phyloP scores from a whole-genome alignment of 1,140 invertebrate genomes.

The Drusus annulatus region DNA sequence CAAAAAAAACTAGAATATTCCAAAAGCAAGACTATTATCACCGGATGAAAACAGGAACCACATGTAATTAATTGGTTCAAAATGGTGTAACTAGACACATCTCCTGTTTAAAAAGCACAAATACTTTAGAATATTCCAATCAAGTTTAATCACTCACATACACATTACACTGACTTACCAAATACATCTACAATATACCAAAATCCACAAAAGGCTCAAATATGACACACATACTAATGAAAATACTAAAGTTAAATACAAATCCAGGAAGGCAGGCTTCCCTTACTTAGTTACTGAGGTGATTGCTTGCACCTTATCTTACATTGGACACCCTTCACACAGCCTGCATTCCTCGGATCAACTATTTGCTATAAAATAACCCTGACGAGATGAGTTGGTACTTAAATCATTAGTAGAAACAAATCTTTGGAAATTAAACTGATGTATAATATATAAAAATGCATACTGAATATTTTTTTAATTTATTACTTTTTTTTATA shows the following conservation, averaged over 20 bases:
- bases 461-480: slow-evolving; percentile 57
- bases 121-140: slow-evolving; percentile 57
- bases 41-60: slow-evolving; percentile 23
- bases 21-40: slow-evolving; percentile 43
- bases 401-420: slow-evolving; percentile 57
- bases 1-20: slow-evolving; percentile 37
- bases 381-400: slow-evolving; percentile 57
- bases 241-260: slow-evolving; percentile 57
- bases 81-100: slow-evolving; percentile 25
- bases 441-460: slow-evolving; percentile 58
- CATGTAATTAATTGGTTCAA: not conserved
- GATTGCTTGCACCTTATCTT: too few relatives aligned
- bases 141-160: slow-evolving; percentile 26
- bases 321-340: too few relatives aligned
- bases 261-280: slow-evolving; percentile 50
- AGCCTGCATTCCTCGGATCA: not conserved
- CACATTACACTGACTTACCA: slow-evolving; percentile 43
- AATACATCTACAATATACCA: slow-evolving; percentile 46
- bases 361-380: slow-evolving; percentile 52
- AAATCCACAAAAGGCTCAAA: slow-evolving; percentile 57
- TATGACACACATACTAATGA: slow-evolving; percentile 56
- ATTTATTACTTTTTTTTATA: slow-evolving; percentile 52
- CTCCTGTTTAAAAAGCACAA: slow-evolving; percentile 43
- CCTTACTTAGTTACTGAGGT: not conserved
- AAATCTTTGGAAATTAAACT: slow-evolving; percentile 59